Conservation (phyloP, 2,888 invertebrate genomes). For the Lamproptera curius region DNA sequence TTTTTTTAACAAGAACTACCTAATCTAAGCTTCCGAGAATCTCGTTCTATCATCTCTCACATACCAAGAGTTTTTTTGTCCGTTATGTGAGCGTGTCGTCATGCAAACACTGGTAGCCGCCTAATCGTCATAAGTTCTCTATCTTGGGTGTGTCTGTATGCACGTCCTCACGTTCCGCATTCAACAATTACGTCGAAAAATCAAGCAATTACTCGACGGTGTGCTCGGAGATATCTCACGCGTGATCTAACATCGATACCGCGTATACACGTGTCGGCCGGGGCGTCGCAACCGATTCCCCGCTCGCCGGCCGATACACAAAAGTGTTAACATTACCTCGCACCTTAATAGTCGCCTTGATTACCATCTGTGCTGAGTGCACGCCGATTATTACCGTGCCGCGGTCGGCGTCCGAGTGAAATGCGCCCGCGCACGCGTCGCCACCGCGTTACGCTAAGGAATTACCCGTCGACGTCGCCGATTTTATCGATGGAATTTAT, state of each 20-base stretch:
- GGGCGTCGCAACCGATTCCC: slow-evolving; percentile 43
- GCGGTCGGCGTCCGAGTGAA: slow-evolving; percentile 69
- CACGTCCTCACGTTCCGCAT: too few relatives aligned
- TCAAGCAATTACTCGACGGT: too few relatives aligned
- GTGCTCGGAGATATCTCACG: slow-evolving; percentile 22
- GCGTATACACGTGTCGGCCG: slow-evolving; percentile 31
- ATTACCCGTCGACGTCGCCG: slow-evolving; percentile 71
- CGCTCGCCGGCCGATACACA: slow-evolving; percentile 52
- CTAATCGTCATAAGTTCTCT: too few relatives aligned
- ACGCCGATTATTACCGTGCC: slow-evolving; percentile 72
- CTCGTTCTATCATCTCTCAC: not conserved
- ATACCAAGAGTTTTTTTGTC: not conserved
- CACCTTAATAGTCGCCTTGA: slow-evolving; percentile 71
- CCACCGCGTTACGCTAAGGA: slow-evolving; percentile 77
- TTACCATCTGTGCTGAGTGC: slow-evolving; percentile 76
- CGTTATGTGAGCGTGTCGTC: not conserved
- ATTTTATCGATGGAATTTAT: slow-evolving; percentile 78
- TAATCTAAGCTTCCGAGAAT: not conserved
- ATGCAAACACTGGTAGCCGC: too few relatives aligned
- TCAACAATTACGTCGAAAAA: too few relatives aligned
- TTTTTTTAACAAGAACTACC: slow-evolving; percentile 9
- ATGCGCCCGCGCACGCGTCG: slow-evolving; percentile 74
- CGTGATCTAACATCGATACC: slow-evolving; percentile 25
- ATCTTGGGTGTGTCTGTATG: too few relatives aligned
- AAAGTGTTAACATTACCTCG: slow-evolving; percentile 59